A percentile compares a stretch with the other conserved stretches of the same genome.
These are phyloP conservation scores for Drosophila merina DNA, from an alignment of 2,888 invertebrate genomes.

Conservation along the genomic window DNA sequence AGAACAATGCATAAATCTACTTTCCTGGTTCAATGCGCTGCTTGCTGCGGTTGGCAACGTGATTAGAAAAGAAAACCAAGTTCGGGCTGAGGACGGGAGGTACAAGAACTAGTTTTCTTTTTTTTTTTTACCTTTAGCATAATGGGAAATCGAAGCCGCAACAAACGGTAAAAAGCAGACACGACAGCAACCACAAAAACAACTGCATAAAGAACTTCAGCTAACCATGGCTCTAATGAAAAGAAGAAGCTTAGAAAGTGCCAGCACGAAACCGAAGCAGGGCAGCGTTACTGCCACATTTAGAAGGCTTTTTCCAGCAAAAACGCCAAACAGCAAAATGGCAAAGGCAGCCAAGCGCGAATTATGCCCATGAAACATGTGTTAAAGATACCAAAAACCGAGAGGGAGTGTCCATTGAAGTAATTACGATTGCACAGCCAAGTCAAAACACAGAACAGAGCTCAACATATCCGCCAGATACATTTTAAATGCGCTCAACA, in stretches of 20 bases:
- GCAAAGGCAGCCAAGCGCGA: slow-evolving; percentile 61
- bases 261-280: slow-evolving; percentile 34
- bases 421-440: slow-evolving; percentile 64
- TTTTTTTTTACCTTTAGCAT: slow-evolving; percentile 33
- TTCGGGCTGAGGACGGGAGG: slow-evolving; percentile 8
- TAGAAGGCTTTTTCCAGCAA: slow-evolving; percentile 37
- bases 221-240: slow-evolving; percentile 34
- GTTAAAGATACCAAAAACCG: slow-evolving; percentile 45
- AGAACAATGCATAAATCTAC: slow-evolving; percentile 60
- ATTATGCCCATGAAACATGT: slow-evolving; percentile 62
- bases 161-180: slow-evolving; percentile 19
- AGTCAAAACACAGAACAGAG: slow-evolving; percentile 11
- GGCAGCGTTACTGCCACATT: slow-evolving; percentile 38
- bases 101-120: slow-evolving; percentile 52
- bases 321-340: slow-evolving; percentile 3
- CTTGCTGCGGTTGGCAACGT: slow-evolving; percentile 56
- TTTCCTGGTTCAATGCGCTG: slow-evolving; percentile 64
- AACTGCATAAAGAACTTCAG: slow-evolving; percentile 34
- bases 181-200: slow-evolving; percentile 4
- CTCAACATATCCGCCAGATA: slow-evolving; percentile 29
- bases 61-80: slow-evolving; percentile 56
- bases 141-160: slow-evolving; percentile 67
- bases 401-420: slow-evolving; percentile 53
- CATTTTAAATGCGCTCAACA: slow-evolving; percentile 40
- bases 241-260: slow-evolving; percentile 58